phyloP scores from a whole-genome alignment of 2,113 vertebrate species.

The Eubucco bourcierii region DNA sequence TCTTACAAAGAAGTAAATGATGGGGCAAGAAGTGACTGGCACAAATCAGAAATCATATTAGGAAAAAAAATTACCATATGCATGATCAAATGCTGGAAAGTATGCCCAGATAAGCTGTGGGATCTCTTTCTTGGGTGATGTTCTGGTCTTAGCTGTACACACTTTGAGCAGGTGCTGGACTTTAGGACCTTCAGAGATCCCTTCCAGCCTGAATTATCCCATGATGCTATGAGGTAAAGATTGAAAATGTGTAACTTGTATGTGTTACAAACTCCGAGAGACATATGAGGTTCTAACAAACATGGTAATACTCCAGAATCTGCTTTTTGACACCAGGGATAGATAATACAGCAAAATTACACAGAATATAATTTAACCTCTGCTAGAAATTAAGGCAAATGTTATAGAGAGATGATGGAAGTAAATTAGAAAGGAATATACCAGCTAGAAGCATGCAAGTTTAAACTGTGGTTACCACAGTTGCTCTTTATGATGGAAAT shows the following conservation, averaged over 20 bases:
- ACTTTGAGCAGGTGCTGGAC: not conserved
- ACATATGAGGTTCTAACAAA: not conserved
- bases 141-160: rapidly evolving
- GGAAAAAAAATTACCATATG: not conserved
- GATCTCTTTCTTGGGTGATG: not conserved
- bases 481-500: not conserved
- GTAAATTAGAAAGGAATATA: not conserved
- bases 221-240: not conserved
- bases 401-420: not conserved
- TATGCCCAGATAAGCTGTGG: not conserved
- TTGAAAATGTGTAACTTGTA: not conserved
- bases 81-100: not conserved
- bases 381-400: not conserved
- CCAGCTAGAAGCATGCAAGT: not conserved
- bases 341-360: not conserved
- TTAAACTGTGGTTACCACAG: not conserved
- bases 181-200: not conserved
- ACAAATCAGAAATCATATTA: not conserved
- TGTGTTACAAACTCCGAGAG: not conserved
- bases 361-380: not conserved
- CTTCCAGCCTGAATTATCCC: not conserved
- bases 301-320: not conserved
- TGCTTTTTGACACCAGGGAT: not conserved
- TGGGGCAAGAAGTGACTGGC: not conserved
- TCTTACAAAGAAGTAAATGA: not conserved